Evolutionary conservation across 2,113 vertebrate species (phyloP).

Genomic region (Ophiodon elongatus): DNA sequence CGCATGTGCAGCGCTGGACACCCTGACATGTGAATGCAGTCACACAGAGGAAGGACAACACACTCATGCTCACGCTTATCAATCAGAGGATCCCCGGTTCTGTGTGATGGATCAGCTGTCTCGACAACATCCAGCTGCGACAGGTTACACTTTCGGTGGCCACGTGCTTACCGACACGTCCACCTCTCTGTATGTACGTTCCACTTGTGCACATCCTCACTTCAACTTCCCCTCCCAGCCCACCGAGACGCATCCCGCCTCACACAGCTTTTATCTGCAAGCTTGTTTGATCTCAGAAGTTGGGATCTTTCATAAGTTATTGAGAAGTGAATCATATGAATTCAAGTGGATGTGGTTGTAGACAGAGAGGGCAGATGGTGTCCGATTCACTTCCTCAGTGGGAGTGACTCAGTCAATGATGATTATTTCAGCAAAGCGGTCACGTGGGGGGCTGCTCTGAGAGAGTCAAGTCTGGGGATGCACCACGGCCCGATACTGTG

Average conservation of each 20-base stretch:
- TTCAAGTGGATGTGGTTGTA: constrained; percentile 33
- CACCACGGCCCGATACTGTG: no score
- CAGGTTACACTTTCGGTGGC: constrained; percentile 28
- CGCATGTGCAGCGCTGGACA: background rate
- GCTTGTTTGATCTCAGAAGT: constrained; percentile 62
- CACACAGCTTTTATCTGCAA: constrained; percentile 59
- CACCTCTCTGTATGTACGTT: constrained; percentile 10
- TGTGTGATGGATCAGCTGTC: constrained; percentile 40
- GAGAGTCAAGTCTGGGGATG: background rate
- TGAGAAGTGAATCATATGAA: constrained; percentile 48
- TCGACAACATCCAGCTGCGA: constrained; percentile 17
- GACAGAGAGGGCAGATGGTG: constrained; percentile 50
- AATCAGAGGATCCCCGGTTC: constrained; percentile 12
- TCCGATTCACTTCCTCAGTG: constrained; percentile 53
- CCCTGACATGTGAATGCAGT: background rate
- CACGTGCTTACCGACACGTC: constrained; percentile 37
- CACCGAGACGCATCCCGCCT: constrained; percentile 46
- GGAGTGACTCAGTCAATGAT: constrained; percentile 47
- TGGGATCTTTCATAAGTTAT: constrained; percentile 56
- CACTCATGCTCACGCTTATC: background rate
- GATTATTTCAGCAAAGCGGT: constrained; percentile 41
- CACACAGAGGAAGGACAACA: constrained; percentile 13
- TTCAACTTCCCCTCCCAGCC: constrained; percentile 39
- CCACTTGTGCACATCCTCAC: constrained; percentile 18
- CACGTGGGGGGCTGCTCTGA: constrained; percentile 17